These are phyloP conservation scores for Cactoblastis cactorum DNA, from an alignment of 2,888 invertebrate genomes.

Conservation along the genomic window DNA sequence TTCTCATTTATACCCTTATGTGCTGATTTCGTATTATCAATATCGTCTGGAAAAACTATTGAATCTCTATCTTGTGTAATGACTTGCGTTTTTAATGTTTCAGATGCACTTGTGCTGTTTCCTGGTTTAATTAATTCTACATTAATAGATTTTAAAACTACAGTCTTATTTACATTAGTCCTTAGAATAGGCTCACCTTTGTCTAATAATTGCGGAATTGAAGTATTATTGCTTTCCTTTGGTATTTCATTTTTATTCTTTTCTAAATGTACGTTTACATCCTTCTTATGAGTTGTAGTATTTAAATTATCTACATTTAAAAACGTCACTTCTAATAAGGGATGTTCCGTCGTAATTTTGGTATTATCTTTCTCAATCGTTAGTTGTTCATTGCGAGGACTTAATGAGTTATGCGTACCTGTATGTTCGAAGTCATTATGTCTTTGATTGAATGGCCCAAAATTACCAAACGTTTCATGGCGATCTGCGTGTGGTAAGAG, in stretches of 20 bases:
- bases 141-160: not conserved
- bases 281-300: not conserved
- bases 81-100: not conserved
- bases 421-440: not conserved
- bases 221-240: not conserved
- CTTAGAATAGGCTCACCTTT: not conserved
- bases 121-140: not conserved
- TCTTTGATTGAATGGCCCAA: not conserved
- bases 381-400: not conserved
- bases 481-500: not conserved
- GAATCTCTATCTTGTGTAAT: not conserved
- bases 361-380: not conserved
- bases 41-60: conserved; percentile 13
- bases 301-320: not conserved
- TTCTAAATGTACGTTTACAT: not conserved
- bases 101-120: not conserved
- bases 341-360: not conserved
- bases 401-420: not conserved
- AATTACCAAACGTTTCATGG: not conserved
- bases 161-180: conserved; percentile 1
- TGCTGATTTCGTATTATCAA: not conserved
- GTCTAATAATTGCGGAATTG: not conserved
- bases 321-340: not conserved
- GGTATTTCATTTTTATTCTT: not conserved
- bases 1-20: not conserved